Evolutionary conservation across 2,888 invertebrate genomes (phyloP), one percentile per base, ranked within the genome.

Genomic region (Drosophila kambysellisi): DNA sequence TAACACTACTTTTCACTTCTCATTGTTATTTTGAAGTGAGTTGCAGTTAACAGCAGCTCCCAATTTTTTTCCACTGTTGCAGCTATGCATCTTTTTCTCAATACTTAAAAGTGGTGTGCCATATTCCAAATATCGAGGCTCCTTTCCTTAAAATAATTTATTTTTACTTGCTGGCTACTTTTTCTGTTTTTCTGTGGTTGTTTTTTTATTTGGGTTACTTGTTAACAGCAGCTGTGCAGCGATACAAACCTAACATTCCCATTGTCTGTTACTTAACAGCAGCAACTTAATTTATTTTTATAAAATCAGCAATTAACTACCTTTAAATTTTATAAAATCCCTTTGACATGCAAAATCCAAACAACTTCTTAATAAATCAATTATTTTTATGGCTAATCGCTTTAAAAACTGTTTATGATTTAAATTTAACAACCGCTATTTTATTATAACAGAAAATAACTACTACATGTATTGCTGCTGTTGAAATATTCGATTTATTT

Each of bases 181-280:
- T 37, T 32, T 8, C 39, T 43, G 20, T 35, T 63, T 63, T 37
- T 51, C 25, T 51, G 35, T 56, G 29, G 29, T 41, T 30, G 30
- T 43, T 35, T 50, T 41, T 59, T 56, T 70, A 73, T 29, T 75
- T 64, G 39, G 50, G 72, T 43, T 59, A 51, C 37, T 52, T 43
- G 48, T 29, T 61, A 74, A 76, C 74, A 74, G 56, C 71, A 35
- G 53, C 25, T 76, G 37, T 32, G 25, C 70, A 76, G 71, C 43
- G 43, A 53, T 46, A 46, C 30, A 33, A 43, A 15, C 35, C 29
- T 56, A 29, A 52, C 54, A 35, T 54, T 54, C 17, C 12, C 29
- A n/a, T 15, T 8, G 8, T 46, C 37, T 76, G 50, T 51, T 76
- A 63, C 7, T 50, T 76, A 50, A 53, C 53, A 43, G 17, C 17